phyloP scores from a whole-genome alignment of 2,888 invertebrate genomes.

The Andrena haemorrhoa region DNA sequence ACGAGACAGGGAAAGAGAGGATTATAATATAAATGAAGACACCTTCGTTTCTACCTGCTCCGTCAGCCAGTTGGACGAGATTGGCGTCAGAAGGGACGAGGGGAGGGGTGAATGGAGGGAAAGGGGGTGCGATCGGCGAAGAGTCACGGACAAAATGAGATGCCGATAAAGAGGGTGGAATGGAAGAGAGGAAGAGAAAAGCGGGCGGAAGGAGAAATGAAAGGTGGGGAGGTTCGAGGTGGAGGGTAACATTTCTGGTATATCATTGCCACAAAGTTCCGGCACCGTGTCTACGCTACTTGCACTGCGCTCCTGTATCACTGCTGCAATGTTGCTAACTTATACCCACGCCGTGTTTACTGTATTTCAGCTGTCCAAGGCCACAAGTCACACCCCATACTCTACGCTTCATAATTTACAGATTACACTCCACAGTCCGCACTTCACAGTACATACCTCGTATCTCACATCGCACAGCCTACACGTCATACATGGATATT shows the following conservation, averaged over 20 bases:
- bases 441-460: too few species aligned
- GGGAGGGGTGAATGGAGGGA: not conserved
- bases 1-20: constrained; percentile 72
- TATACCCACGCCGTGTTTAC: too few species aligned
- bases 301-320: too few species aligned
- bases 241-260: not conserved
- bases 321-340: too few species aligned
- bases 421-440: too few species aligned
- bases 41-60: constrained; percentile 69
- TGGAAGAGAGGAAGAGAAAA: not conserved
- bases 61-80: constrained; percentile 60
- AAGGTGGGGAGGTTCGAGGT: constrained; percentile 12
- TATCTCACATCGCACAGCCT: too few species aligned
- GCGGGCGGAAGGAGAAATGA: not conserved
- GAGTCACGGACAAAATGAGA: constrained; percentile 9
- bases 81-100: constrained; percentile 15
- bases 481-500: too few species aligned
- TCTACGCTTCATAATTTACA: too few species aligned
- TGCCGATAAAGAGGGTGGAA: not conserved
- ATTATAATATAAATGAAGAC: constrained; percentile 80
- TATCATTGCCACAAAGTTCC: too few species aligned
- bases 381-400: too few species aligned
- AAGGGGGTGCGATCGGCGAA: constrained; percentile 18
- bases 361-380: too few species aligned
- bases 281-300: too few species aligned